Evolutionary conservation across 2,797 vertebrate species (phyloP), one percentile per base, ranked within the genome.

Genomic region (Stomatorhinus walkeri): DNA sequence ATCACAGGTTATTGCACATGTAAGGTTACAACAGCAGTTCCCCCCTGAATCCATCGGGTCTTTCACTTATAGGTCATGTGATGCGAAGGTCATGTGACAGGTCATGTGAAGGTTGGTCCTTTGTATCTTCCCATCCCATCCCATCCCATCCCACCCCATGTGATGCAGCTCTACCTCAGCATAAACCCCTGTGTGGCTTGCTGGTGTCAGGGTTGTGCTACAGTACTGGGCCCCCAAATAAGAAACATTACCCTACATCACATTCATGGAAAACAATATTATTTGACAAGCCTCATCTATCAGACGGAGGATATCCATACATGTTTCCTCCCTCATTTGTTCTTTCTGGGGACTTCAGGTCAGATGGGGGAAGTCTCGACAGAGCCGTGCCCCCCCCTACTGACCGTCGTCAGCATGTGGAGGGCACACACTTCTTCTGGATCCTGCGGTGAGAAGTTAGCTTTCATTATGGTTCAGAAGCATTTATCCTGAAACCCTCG

Each of bases 271-370:
- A 79, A 91, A 87, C 61, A 91, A 94, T 46, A 89, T 28, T 72
- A 54, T 92, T 92, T 92, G 91, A 93, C 93, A 89, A 93, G 91
- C 90, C 52, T 56, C 28, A 22, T 87, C 85, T 52, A 87, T 87
- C 85, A 88, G 88, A 92, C 90, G 48, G 89, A 43, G 83, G 89
- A 88, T 89, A 68, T 90, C 59, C 88, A 4, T 43, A 56, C 52
- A 49, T 83, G 79, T 19, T 2, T 5, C 59, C 40, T 22, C 40
- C 56, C 83, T 24, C 85, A 19, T 87, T 46, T 91, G 86, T 88
- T 89, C 89, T 83, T 83, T 90, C 61, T 51, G 89, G n/a, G 85
- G 32, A 79, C 12, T 84, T 19, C 87, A 88, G 85, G 88, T 84
- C 43, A 48, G 88, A 79, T 90, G 64, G 88, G 81, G 54, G 56